Conservation (phyloP, 1,140 invertebrate genomes). For the Calycopis cecrops region DNA sequence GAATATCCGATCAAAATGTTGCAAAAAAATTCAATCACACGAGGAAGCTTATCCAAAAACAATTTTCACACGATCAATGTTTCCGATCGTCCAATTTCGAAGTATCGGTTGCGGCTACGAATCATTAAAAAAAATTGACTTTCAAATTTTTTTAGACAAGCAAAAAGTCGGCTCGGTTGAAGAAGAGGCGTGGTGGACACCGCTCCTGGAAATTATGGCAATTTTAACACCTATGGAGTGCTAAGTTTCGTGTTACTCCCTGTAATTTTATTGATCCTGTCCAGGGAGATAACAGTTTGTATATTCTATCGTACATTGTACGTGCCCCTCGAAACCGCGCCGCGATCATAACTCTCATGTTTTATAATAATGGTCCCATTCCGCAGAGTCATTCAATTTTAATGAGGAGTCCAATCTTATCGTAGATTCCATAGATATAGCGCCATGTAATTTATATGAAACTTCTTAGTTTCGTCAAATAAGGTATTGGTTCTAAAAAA, state of each 20-base stretch:
- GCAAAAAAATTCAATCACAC: constrained; percentile 6
- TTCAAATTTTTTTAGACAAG: constrained; percentile 50
- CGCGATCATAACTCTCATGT: constrained; percentile 55
- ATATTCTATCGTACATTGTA: constrained; percentile 34
- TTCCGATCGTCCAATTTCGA: constrained; percentile 65
- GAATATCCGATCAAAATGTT: background rate
- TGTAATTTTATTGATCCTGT: constrained; percentile 53
- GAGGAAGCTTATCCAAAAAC: constrained; percentile 29
- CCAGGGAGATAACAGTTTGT: constrained; percentile 31
- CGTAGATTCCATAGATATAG: constrained; percentile 35
- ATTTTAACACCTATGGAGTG: constrained; percentile 72
- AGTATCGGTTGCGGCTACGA: constrained; percentile 66
- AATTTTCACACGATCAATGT: constrained; percentile 65
- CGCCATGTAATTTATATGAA: constrained; percentile 47
- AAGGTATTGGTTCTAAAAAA: background rate
- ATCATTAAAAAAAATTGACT: constrained; percentile 68
- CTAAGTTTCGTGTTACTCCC: constrained; percentile 56
- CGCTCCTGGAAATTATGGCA: constrained; percentile 66
- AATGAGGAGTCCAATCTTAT: constrained; percentile 54
- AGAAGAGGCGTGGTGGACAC: constrained; percentile 52
- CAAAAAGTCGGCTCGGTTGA: constrained; percentile 67
- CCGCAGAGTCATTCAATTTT: constrained; percentile 59
- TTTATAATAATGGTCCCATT: constrained; percentile 58
- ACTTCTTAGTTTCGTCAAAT: background rate
- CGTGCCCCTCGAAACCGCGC: constrained; percentile 35